Conservation (phyloP, 2,888 invertebrate genomes). For the Macrosoma leucophasiata region DNA sequence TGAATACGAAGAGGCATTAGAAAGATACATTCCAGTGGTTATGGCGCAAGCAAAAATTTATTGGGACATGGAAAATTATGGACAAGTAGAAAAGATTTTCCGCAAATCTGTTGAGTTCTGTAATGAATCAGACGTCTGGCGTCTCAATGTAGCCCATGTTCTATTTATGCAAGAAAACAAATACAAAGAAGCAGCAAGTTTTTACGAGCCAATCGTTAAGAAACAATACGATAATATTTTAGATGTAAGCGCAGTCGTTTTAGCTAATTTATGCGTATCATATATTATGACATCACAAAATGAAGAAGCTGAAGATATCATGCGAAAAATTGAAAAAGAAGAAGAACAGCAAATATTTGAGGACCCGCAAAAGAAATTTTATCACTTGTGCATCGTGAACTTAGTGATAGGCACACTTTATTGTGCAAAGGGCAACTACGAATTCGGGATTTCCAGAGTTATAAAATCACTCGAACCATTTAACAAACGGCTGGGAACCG, state of each 20-base stretch:
- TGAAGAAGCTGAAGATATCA: slow-evolving; percentile 98
- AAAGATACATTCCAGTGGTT: slow-evolving; percentile 96
- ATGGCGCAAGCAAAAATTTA: slow-evolving; percentile 99
- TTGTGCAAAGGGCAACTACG: slow-evolving; percentile 99
- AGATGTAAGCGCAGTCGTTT: slow-evolving; percentile 96
- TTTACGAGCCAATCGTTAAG: slow-evolving; percentile 98
- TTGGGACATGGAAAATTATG: slow-evolving; percentile 97
- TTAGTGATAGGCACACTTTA: slow-evolving; percentile 98
- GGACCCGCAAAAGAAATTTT: slow-evolving; percentile 94
- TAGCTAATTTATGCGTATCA: slow-evolving; percentile 98
- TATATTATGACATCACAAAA: slow-evolving; percentile 99
- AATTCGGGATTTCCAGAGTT: slow-evolving; percentile 97
- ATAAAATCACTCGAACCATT: slow-evolving; percentile 97
- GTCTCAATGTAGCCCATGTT: slow-evolving; percentile 98
- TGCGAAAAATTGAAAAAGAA: slow-evolving; percentile 98
- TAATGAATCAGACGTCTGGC: slow-evolving; percentile 97
- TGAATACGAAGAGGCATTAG: slow-evolving; percentile 93
- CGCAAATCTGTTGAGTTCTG: slow-evolving; percentile 98
- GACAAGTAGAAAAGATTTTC: slow-evolving; percentile 97
- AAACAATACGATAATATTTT: slow-evolving; percentile 96
- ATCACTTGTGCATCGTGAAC: slow-evolving; percentile 98
- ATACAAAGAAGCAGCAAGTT: slow-evolving; percentile 97
- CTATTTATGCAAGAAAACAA: slow-evolving; percentile 99
- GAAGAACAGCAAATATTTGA: slow-evolving; percentile 95
- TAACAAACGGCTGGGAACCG: slow-evolving; percentile 95